A percentile compares a stretch with the other conserved stretches of the same genome.
phyloP scores from a whole-genome alignment of 2,888 invertebrate species.

The Diogma glabrata region DNA sequence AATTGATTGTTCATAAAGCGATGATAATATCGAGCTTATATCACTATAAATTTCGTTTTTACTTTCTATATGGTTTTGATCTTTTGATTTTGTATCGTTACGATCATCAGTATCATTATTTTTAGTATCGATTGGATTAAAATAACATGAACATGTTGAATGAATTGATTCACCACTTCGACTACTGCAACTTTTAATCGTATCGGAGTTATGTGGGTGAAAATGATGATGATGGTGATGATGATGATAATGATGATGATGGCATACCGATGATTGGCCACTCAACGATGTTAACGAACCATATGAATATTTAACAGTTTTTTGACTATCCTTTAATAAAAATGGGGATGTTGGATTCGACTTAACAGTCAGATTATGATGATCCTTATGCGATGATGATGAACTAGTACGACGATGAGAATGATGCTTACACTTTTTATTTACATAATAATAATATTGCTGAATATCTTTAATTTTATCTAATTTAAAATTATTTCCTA shows the following conservation, averaged over 20 bases:
- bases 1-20: constrained; percentile 2
- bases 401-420: constrained; percentile 26
- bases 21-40: constrained; percentile 5
- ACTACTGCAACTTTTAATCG: constrained; percentile 5
- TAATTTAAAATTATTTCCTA: constrained; percentile 7
- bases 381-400: constrained; percentile 17
- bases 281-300: constrained; percentile 20
- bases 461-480: constrained; percentile 8
- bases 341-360: constrained; percentile 25
- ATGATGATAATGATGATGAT: constrained; percentile 13
- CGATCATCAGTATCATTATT: constrained; percentile 9
- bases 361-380: background rate
- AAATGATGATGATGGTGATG: constrained; percentile 16
- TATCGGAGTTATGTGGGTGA: constrained; percentile 10
- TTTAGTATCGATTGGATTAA: background rate
- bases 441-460: constrained; percentile 13
- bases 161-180: background rate
- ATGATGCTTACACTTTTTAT: constrained; percentile 17
- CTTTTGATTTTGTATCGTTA: background rate
- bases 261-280: constrained; percentile 18
- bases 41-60: constrained; percentile 6
- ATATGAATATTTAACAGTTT: constrained; percentile 18
- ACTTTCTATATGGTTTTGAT: background rate
- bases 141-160: background rate
- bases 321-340: constrained; percentile 18